Percentiles rank a stretch among this genome's conserved stretches.
Conservation (phyloP, 2,797 vertebrate genomes). For the Neosilurus mollespiculum region DNA sequence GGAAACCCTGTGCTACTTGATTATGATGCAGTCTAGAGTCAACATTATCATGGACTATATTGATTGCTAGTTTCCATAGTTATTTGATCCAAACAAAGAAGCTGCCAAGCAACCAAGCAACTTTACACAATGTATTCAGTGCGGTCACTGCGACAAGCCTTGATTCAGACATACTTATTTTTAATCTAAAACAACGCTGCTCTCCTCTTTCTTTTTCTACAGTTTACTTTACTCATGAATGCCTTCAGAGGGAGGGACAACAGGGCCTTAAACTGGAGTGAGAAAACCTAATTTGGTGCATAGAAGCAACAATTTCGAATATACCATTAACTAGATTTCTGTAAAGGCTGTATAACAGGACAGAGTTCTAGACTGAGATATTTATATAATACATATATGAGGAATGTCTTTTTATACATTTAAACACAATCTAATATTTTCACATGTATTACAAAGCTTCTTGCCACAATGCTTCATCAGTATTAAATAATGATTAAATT, state of each 20-base stretch:
- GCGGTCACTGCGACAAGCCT: neutral
- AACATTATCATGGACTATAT: neutral
- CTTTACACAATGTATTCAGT: neutral
- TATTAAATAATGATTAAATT: neutral
- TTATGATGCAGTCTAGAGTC: neutral
- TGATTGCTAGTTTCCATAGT: neutral
- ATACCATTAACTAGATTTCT: neutral
- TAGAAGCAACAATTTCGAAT: neutral
- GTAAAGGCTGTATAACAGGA: neutral
- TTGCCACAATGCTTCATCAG: neutral
- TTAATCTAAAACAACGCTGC: neutral
- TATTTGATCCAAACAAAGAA: neutral
- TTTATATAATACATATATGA: neutral
- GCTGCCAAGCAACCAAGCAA: slow-evolving; percentile 1
- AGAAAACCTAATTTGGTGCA: neutral
- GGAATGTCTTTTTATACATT: neutral
- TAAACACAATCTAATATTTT: neutral
- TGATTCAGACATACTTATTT: neutral
- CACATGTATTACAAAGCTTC: neutral
- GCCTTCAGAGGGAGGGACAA: neutral
- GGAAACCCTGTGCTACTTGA: neutral
- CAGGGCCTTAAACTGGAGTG: neutral
- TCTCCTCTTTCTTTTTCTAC: neutral
- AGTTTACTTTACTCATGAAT: neutral
- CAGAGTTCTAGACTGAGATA: neutral